Evolutionary conservation across 30 jellyfish, hydroid and myxozoan species (phyloP), one percentile per base, ranked within the genome.

Genomic region (Chironex yamaguchii): DNA sequence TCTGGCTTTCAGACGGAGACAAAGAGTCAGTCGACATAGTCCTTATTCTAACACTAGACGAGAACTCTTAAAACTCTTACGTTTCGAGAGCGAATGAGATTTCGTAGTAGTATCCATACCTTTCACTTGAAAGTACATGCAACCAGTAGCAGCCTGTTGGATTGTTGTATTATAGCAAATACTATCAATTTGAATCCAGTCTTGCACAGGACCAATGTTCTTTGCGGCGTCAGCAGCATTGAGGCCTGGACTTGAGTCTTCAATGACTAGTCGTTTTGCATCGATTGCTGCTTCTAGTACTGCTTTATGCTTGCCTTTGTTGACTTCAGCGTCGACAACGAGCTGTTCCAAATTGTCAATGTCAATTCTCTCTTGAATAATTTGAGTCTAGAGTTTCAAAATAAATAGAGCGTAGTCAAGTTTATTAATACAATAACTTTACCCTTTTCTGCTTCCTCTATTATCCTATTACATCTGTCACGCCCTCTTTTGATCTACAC

Each of bases 261-360:
- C 99, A 20, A 90, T 96, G 11, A 95, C 97, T 23, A 95, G 67
- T 29, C 94, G 70, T 53, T 95, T 95, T 26, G 99, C 99, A 82
- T 95, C 99, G 34, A 67, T 54, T 4, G 99, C 99, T n/a, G 99
- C 99, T 67, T 95, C 99, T 49, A 95, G 71, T 0, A 95, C 99
- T 11, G 99, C 99, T 67, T 95, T 90, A 82, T 95, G 99, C 62
- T 89, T 95, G 20, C 99, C 99, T 89, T 95, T 95, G 72, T 91
- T 82, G 13, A 90, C 94, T 65, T 95, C 98, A 1, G 97, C 95
- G 1, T 89, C 96, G 21, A 85, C 52, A 12, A 95, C 92, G 9
- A 86, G 87, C 30, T 51, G 84, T 25, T 89, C 99, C 17, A 95
- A 80, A 22, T 67, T 90, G 28, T 95, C 99, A 3, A 95, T 87